These are phyloP conservation scores for Pelochelys cantorii DNA, from an alignment of 2,797 vertebrate species.

Conservation along the genomic window DNA sequence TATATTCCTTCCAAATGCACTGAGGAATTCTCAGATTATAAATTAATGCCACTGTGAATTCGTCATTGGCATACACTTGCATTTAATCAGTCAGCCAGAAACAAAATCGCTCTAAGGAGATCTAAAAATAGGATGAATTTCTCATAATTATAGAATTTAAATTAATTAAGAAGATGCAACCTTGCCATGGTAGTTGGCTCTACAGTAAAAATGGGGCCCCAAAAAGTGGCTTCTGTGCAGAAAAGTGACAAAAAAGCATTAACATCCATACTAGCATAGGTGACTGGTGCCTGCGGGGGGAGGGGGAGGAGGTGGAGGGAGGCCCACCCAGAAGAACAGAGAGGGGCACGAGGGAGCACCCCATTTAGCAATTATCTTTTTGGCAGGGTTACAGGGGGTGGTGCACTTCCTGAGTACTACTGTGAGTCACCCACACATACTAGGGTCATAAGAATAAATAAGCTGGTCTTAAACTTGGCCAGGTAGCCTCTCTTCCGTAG, in stretches of 20 bases:
- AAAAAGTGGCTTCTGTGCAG: slow-evolving; percentile 14
- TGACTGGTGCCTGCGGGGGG: no score
- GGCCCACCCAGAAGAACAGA: no score
- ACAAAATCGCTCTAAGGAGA: slow-evolving; percentile 46
- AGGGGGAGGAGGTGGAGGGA: no score
- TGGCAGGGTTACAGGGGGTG: no score
- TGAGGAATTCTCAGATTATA: slow-evolving; percentile 65
- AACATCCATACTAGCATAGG: background rate
- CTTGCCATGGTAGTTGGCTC: slow-evolving; percentile 51
- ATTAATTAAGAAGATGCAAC: slow-evolving; percentile 55
- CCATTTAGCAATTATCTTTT: no score
- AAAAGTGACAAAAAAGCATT: background rate
- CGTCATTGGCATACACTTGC: slow-evolving; percentile 58
- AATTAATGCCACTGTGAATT: slow-evolving; percentile 61
- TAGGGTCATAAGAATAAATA: background rate
- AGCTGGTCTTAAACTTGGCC: slow-evolving; percentile 3
- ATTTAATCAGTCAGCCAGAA: slow-evolving; percentile 57
- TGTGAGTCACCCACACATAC: background rate
- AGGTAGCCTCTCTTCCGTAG: background rate
- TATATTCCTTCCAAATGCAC: slow-evolving; percentile 71
- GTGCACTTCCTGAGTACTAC: no score
- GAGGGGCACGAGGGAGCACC: no score
- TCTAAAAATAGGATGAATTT: slow-evolving; percentile 60
- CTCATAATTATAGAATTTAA: slow-evolving; percentile 58
- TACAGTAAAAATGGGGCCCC: background rate